Evolutionary conservation across 2,797 vertebrate genomes (phyloP), one percentile per base, ranked within the genome.

Genomic region (Pseudochaenichthys georgianus): DNA sequence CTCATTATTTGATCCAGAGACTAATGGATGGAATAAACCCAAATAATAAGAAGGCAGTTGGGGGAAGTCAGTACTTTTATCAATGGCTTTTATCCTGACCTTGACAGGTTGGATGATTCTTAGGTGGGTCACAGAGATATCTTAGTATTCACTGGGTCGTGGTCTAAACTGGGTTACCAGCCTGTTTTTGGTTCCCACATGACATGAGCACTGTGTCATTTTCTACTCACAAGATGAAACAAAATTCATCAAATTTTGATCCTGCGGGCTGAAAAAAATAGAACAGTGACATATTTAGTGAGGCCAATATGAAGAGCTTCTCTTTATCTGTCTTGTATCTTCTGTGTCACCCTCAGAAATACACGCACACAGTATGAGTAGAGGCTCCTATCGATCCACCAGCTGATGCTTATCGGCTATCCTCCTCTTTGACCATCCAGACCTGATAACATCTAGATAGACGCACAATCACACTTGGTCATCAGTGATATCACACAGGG

Each of bases 321-420:
- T 77, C 53, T 38, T 84, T 83, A 83, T 89, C 85, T 76, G 74
- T 65, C 78, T 80, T 81, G 70, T 78, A 81, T 87, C 78, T 73
- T 57, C 54, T 61, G 48, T 87, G 79, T 79, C 80, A 64, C 73
- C 48, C 72, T 72, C 73, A 70, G 77, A 83, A 69, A 81, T 7
- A 73, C 59, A 84, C 70, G 61, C 70, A 31, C 74, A 57, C 74
- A 28, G 34, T 48, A 72, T 53, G 53, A 42, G 64, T 82, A 84
- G 86, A 80, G 65, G 70, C 53, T 77, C n/a, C 43, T 72, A 93
- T 94, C 41, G 92, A 93, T 92, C 85, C 65, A 51, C 78, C 9
- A 17, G 83, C 73, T 68, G 92, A 92, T 92, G 45, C 73, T 87
- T 90, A 94, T 94, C 91, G 7, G 81, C 73, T 77, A 91, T 91